A percentile compares a stretch with the other conserved stretches of the same genome.
phyloP scores from a whole-genome alignment of 2,113 vertebrate genomes.

The Zosterops japonicus region DNA sequence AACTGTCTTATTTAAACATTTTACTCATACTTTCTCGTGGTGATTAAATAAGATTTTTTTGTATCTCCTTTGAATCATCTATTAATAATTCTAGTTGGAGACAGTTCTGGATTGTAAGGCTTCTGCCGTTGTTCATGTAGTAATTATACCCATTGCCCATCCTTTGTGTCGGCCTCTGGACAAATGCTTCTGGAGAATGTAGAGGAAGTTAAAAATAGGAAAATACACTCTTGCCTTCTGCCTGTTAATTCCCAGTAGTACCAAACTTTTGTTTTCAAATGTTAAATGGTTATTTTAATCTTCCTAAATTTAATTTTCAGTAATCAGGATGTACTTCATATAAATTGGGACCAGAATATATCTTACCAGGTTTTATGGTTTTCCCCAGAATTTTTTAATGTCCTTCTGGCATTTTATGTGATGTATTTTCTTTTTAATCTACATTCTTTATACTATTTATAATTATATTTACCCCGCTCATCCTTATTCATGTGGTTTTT shows the following conservation, averaged over 20 bases:
- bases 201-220: not conserved
- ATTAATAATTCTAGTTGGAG: not conserved
- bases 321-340: not conserved
- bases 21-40: not conserved
- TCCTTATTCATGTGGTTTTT: not conserved
- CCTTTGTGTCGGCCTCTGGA: not conserved
- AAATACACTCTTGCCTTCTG: not conserved
- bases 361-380: not conserved
- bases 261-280: not conserved
- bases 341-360: not conserved
- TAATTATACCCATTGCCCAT: not conserved
- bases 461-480: not conserved
- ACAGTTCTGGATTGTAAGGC: not conserved
- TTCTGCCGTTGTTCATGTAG: not conserved
- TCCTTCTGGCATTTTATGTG: not conserved
- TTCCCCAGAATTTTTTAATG: not conserved
- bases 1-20: not conserved
- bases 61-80: not conserved
- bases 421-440: not conserved
- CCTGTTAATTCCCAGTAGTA: not conserved
- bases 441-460: not conserved
- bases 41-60: not conserved
- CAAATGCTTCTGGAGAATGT: not conserved
- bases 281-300: not conserved
- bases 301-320: not conserved